A percentile compares a stretch with the other conserved stretches of the same genome.
phyloP scores from a whole-genome alignment of 2,113 vertebrate species.

The Nipponia nippon region DNA sequence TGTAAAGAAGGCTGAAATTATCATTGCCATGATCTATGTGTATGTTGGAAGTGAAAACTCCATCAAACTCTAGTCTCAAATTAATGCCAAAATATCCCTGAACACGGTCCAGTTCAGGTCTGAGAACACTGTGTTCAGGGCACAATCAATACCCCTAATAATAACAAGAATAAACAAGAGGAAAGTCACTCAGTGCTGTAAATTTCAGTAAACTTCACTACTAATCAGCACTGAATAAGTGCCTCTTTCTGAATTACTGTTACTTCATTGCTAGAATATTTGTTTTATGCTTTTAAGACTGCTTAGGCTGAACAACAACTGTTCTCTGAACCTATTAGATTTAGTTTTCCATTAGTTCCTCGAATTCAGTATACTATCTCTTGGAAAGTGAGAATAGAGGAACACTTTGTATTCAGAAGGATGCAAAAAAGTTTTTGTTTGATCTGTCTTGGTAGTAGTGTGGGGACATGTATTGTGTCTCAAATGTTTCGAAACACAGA shows the following conservation, averaged over 20 bases:
- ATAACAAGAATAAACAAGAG: slow-evolving; percentile 51
- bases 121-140: slow-evolving; percentile 54
- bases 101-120: slow-evolving; percentile 61
- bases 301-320: background rate
- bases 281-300: background rate
- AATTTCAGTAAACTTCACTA: background rate
- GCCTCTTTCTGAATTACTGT: background rate
- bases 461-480: background rate
- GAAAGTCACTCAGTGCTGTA: background rate
- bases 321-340: background rate
- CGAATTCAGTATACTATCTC: background rate
- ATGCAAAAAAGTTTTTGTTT: background rate
- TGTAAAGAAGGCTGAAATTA: background rate
- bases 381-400: background rate
- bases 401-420: background rate
- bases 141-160: slow-evolving; percentile 70
- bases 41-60: slow-evolving; percentile 61
- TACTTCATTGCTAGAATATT: background rate
- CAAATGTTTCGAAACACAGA: background rate
- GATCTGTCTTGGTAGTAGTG: background rate
- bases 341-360: background rate
- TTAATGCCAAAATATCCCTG: slow-evolving; percentile 76
- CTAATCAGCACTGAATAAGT: background rate
- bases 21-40: background rate
- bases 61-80: slow-evolving; percentile 63